Evolutionary conservation across 1,140 invertebrate species (phyloP).

Genomic region (Cephus cinctus): DNA sequence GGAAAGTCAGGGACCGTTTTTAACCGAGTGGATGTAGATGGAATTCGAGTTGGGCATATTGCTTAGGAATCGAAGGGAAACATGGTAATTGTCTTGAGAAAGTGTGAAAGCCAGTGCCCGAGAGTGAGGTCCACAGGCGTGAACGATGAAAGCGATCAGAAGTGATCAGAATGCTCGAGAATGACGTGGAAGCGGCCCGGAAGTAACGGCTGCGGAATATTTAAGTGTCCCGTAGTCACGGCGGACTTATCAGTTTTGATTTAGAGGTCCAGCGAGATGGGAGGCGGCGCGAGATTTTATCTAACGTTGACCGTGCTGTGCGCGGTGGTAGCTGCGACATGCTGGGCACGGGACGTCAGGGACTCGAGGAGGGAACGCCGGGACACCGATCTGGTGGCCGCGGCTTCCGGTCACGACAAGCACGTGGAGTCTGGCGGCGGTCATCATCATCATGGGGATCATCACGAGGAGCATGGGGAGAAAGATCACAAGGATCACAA

Average conservation of each 20-base stretch:
- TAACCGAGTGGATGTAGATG: neutral
- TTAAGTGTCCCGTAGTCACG: conserved; percentile 7
- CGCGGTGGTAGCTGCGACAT: neutral
- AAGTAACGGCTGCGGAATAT: conserved; percentile 14
- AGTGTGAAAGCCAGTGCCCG: neutral
- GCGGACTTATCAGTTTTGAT: conserved; percentile 10
- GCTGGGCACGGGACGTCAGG: conserved; percentile 11
- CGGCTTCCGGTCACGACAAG: conserved; percentile 55
- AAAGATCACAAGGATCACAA: conserved; percentile 61
- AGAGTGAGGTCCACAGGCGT: neutral
- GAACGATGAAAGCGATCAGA: neutral
- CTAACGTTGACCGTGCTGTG: neutral
- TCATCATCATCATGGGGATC: conserved; percentile 62
- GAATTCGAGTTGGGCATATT: no score
- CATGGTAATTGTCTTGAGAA: conserved; percentile 5
- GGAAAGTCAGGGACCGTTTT: neutral
- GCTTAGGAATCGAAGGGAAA: neutral
- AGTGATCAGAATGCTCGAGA: conserved; percentile 2
- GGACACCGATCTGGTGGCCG: conserved; percentile 45
- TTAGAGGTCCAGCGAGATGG: conserved; percentile 14
- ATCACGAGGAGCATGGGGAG: conserved; percentile 63
- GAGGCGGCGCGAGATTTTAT: neutral
- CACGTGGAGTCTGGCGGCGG: conserved; percentile 65
- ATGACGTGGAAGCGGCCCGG: conserved; percentile 8
- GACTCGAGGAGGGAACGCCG: neutral